Conservation (phyloP, 1,140 invertebrate species). For the Microplitis demolitor region DNA sequence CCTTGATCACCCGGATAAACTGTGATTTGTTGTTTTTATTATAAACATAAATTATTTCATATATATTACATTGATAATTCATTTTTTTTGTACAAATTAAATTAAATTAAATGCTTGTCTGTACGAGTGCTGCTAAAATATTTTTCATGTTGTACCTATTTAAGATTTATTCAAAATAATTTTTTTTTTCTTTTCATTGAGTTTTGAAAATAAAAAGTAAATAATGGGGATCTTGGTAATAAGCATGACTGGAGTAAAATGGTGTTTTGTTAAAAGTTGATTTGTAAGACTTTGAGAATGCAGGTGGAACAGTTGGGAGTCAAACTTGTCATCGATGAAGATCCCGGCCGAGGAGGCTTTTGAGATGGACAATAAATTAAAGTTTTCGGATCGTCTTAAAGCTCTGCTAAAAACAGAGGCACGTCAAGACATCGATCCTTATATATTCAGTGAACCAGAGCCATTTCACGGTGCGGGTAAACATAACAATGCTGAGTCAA, state of each 20-base stretch:
- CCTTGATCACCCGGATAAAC: background rate
- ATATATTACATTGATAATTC: too few species aligned
- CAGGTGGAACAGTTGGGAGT: constrained; percentile 38
- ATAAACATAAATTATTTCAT: too few species aligned
- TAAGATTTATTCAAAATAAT: background rate
- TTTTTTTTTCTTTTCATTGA: background rate
- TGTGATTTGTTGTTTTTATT: background rate
- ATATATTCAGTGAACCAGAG: constrained; percentile 66
- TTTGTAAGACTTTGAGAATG: constrained; percentile 47
- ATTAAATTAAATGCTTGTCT: too few species aligned
- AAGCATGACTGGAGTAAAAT: background rate
- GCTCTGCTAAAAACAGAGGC: constrained; percentile 58
- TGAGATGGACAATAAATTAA: constrained; percentile 63
- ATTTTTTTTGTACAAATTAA: too few species aligned
- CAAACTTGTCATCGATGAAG: constrained; percentile 45
- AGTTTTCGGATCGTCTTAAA: constrained; percentile 61
- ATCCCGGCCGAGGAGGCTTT: constrained; percentile 45
- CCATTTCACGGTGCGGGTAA: constrained; percentile 46
- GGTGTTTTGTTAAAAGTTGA: constrained; percentile 3
- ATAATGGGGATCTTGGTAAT: constrained; percentile 10
- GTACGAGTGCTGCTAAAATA: too few species aligned
- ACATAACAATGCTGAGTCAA: constrained; percentile 34
- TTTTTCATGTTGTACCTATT: too few species aligned
- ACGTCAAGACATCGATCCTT: constrained; percentile 62
- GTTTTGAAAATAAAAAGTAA: background rate